Percentiles rank a stretch among this genome's conserved stretches.
These are phyloP conservation scores for Halcyon badia DNA, from an alignment of 2,797 vertebrate genomes.

Conservation along the genomic window DNA sequence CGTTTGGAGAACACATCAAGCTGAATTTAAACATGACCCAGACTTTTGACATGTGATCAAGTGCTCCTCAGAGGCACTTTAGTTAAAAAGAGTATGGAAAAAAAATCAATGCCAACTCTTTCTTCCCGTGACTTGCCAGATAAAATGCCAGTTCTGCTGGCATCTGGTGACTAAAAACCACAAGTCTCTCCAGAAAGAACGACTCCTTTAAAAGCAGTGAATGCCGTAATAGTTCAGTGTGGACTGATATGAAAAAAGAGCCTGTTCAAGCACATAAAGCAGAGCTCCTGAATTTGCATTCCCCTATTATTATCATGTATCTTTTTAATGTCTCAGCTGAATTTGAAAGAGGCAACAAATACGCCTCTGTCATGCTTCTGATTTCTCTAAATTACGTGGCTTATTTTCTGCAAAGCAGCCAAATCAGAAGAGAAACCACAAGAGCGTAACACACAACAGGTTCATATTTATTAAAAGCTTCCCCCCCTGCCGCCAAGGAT, in stretches of 20 bases:
- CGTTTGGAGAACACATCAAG: neutral
- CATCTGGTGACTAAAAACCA: constrained; percentile 26
- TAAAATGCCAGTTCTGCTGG: constrained; percentile 57
- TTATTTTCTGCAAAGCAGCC: neutral
- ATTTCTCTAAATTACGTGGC: neutral
- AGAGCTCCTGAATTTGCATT: constrained; percentile 20
- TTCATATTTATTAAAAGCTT: neutral
- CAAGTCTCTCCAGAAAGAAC: constrained; percentile 55
- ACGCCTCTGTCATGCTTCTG: neutral
- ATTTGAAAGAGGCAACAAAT: constrained; percentile 20
- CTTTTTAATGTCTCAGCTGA: constrained; percentile 9
- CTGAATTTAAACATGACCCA: neutral
- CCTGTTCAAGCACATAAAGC: constrained; percentile 29
- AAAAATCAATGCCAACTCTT: constrained; percentile 26
- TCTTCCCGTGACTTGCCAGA: constrained; percentile 37
- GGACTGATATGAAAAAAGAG: constrained; percentile 15
- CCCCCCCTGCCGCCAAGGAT: neutral
- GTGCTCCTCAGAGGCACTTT: neutral
- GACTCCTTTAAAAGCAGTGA: constrained; percentile 47
- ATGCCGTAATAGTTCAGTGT: constrained; percentile 42
- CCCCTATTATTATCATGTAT: constrained; percentile 8
- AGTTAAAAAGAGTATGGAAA: neutral
- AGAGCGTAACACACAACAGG: neutral
- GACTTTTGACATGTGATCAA: neutral
- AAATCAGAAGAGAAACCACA: neutral